phyloP scores from a whole-genome alignment of 1,140 invertebrate species.

The Trissolcus basalis region DNA sequence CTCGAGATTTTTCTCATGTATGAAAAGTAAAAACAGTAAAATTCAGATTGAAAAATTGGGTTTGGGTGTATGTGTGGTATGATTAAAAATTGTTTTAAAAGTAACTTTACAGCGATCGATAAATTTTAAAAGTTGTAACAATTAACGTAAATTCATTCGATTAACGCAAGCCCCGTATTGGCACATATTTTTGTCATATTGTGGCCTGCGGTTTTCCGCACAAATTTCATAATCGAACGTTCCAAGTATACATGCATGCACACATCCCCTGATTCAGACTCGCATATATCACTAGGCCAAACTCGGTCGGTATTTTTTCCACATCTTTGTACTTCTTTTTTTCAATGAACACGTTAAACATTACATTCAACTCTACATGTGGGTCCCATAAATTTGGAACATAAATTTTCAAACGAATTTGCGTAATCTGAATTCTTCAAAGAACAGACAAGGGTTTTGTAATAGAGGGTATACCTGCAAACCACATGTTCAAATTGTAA shows the following conservation, averaged over 20 bases:
- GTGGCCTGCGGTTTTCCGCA: conserved; percentile 33
- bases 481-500: too few relatives aligned
- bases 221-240: conserved; percentile 40
- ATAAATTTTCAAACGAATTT: background rate
- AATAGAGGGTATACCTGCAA: too few relatives aligned
- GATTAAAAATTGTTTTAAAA: too few relatives aligned
- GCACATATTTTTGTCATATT: conserved; percentile 37
- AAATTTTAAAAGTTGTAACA: background rate
- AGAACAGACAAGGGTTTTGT: background rate
- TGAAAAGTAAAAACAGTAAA: too few relatives aligned
- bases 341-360: background rate
- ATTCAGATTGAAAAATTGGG: too few relatives aligned
- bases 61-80: too few relatives aligned
- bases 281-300: conserved; percentile 20
- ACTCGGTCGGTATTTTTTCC: conserved; percentile 6
- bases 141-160: background rate
- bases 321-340: background rate
- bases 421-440: background rate
- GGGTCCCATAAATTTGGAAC: background rate
- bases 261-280: conserved; percentile 1
- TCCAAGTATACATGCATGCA: conserved; percentile 11
- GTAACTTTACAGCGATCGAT: too few relatives aligned
- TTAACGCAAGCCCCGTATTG: conserved; percentile 14
- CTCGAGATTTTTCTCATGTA: too few relatives aligned
- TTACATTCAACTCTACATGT: conserved; percentile 2